Evolutionary conservation across 2,797 vertebrate species (phyloP).

Genomic region (Psittacula derbiana): DNA sequence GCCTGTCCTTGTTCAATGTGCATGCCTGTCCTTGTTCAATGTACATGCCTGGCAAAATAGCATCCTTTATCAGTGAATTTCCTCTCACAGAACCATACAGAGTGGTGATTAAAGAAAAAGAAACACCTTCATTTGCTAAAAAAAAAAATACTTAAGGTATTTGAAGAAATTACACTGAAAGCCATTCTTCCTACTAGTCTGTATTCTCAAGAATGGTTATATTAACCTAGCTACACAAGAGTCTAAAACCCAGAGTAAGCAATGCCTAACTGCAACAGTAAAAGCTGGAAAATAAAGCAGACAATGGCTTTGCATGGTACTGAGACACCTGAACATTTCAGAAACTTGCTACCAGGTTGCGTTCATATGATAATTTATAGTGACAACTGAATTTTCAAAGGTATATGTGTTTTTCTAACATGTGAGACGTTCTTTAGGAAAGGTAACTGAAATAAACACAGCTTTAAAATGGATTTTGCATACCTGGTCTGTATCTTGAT

Average conservation of each 20-base stretch:
- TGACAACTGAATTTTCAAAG: neutral
- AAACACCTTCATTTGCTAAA: neutral
- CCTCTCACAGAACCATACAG: neutral
- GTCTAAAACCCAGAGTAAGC: neutral
- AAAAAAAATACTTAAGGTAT: neutral
- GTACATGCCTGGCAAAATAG: neutral
- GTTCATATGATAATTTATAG: neutral
- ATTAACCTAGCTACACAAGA: neutral
- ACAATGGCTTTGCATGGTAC: neutral
- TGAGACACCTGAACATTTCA: neutral
- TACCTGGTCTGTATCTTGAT: neutral
- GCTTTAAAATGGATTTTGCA: neutral
- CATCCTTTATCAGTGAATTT: neutral
- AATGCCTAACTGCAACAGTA: neutral
- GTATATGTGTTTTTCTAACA: neutral
- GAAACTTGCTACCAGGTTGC: neutral
- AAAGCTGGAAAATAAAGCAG: neutral
- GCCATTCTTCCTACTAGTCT: neutral
- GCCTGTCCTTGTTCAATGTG: neutral
- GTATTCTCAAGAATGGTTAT: neutral
- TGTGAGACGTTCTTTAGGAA: neutral
- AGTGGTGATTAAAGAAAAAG: neutral
- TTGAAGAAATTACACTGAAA: neutral
- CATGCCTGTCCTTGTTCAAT: neutral
- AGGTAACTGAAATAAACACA: neutral